Evolutionary conservation across 2,113 vertebrate species (phyloP), one percentile per base, ranked within the genome.

Genomic region (Merops nubicus): DNA sequence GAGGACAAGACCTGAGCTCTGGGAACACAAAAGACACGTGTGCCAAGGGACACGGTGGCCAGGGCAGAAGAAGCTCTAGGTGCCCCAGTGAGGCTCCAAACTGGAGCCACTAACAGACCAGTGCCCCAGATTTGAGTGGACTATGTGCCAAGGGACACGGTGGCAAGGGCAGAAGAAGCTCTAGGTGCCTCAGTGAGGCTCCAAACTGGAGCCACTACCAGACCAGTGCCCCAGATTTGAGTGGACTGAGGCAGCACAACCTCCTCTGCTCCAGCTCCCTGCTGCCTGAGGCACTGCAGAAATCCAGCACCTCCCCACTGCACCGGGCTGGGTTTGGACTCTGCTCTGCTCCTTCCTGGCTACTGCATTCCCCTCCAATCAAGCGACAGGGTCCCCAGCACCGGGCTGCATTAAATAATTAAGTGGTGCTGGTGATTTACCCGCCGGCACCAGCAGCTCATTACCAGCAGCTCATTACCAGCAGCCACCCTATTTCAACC

Each of bases 401-500:
- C 95, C 60, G 88, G 83, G 76, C 67, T 94, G 89, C 90, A 89
- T 96, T 97, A 95, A 97, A 95, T 93, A 97, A 94, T 96, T 96
- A 96, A 96, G 87, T 47, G 0, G 2, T 42, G 59, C 89, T 42
- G 74, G 83, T 95, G 96, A 97, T 97, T 97, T 96, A 96, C 91
- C 94, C 80, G 9, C 84, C 67, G 3, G 96, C 94, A 94, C 91
- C 92, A 93, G 89, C 93, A 92, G 94, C 97, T 96, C 97, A 95
- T 97, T 96, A 96, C 5, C 13, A 96, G 81, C 90, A 90, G 91
- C 95, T n/a, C n/a, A n/a, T 97, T 96, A 96, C 5, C 13, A 96
- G 81, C 90, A 90, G 91, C 95, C 73, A 48, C 89, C 25, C 9
- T 90, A 91, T 91, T 94, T 95, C 90, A 95, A 93, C 85, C 75